These are phyloP conservation scores for Zosterops lateralis DNA, from an alignment of 2,113 vertebrate genomes.

Conservation along the genomic window DNA sequence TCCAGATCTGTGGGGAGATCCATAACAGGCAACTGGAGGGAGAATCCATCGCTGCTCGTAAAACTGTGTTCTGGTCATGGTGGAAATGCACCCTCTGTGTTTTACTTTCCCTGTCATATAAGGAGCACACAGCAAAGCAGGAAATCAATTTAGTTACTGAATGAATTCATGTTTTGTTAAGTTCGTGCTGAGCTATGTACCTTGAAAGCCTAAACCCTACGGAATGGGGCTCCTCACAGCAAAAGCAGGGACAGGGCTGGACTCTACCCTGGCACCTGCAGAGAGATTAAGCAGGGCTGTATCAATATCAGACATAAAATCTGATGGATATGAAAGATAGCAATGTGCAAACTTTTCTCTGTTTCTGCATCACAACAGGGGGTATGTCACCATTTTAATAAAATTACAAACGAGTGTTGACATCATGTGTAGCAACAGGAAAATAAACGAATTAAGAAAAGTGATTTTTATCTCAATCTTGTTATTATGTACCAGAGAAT, in stretches of 20 bases:
- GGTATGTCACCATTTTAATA: not conserved
- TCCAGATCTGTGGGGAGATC: not conserved
- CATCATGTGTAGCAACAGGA: not conserved
- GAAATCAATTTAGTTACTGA: not conserved
- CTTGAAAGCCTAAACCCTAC: not conserved
- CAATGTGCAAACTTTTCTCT: not conserved
- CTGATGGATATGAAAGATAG: not conserved
- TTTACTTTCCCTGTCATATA: not conserved
- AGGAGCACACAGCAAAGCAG: not conserved
- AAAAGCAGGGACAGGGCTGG: not conserved
- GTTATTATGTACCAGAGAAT: not conserved
- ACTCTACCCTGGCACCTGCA: not conserved
- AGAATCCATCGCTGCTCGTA: not conserved
- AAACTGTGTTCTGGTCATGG: not conserved
- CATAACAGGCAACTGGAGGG: not conserved
- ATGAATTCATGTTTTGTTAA: not conserved
- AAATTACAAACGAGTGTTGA: slow-evolving; percentile 5
- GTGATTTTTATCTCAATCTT: slow-evolving; percentile 16
- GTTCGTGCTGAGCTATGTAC: not conserved
- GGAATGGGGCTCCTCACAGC: not conserved
- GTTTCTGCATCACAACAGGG: not conserved
- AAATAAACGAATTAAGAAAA: slow-evolving; percentile 22
- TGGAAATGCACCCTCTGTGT: not conserved
- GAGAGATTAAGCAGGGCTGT: not conserved
- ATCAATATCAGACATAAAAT: not conserved